phyloP scores from a whole-genome alignment of 23 tunicate genomes.

The Aplidium turbinatum region DNA sequence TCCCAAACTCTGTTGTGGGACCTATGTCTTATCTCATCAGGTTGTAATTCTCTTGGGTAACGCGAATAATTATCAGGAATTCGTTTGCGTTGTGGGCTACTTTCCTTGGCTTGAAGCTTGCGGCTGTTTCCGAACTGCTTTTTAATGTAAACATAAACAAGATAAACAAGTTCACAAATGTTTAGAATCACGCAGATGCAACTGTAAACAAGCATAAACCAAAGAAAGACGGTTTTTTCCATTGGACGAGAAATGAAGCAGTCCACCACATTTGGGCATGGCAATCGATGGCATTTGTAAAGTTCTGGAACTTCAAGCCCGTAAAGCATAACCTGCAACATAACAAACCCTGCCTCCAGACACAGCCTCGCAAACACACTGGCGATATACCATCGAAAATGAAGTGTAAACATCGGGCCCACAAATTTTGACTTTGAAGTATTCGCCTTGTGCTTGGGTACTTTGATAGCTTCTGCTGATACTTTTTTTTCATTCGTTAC shows the following conservation, averaged over 20 bases:
- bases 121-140: slow-evolving; percentile 18
- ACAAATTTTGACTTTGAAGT: not conserved
- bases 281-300: slow-evolving; percentile 57
- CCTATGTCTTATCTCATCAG: too few species aligned
- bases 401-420: slow-evolving; percentile 49
- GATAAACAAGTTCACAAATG: slow-evolving; percentile 60
- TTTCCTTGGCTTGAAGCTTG: not conserved
- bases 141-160: slow-evolving; percentile 50
- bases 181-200: slow-evolving; percentile 85
- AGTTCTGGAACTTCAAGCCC: slow-evolving; percentile 64
- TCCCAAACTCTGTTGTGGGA: not conserved
- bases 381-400: slow-evolving; percentile 76
- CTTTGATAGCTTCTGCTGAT: too few species aligned
- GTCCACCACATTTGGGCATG: slow-evolving; percentile 81
- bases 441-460: too few species aligned
- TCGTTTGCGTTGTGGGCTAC: not conserved
- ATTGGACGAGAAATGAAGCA: slow-evolving; percentile 76
- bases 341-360: slow-evolving; percentile 75
- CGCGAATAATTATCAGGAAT: too few species aligned
- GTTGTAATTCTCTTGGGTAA: too few species aligned
- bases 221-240: slow-evolving; percentile 62
- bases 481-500: too few species aligned
- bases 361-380: slow-evolving; percentile 72
- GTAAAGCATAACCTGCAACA: slow-evolving; percentile 45
- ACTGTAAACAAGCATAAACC: slow-evolving; percentile 83